These are phyloP conservation scores for Pocillopora verrucosa DNA, from an alignment of 64 coral and sea anemone genomes.

Conservation along the genomic window DNA sequence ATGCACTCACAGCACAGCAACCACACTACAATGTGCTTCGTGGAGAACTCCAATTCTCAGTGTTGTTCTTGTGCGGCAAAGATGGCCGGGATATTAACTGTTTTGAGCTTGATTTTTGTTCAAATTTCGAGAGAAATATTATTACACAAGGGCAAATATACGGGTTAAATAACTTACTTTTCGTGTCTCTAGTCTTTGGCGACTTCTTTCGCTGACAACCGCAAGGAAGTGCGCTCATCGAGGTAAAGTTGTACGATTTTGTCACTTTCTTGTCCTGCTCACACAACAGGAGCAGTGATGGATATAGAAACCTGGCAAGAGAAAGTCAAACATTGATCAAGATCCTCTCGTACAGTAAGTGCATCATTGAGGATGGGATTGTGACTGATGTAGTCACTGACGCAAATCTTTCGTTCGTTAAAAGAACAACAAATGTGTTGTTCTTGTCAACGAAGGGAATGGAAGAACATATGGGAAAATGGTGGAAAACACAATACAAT, in stretches of 20 bases:
- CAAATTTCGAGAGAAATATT: background rate
- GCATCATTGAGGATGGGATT: too few relatives aligned
- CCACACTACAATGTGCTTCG: too few relatives aligned
- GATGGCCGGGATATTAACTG: too few relatives aligned
- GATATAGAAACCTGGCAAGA: slow-evolving; percentile 36
- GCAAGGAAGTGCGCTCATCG: slow-evolving; percentile 66
- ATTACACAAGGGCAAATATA: background rate
- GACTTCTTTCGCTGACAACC: slow-evolving; percentile 37
- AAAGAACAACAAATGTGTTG: too few relatives aligned
- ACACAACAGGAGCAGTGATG: slow-evolving; percentile 44
- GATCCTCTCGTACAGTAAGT: too few relatives aligned
- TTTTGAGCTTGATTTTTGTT: background rate
- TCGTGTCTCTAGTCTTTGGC: slow-evolving; percentile 20
- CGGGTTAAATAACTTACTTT: background rate
- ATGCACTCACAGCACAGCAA: too few relatives aligned
- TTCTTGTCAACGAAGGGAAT: too few relatives aligned
- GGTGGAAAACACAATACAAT: too few relatives aligned
- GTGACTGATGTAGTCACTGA: too few relatives aligned
- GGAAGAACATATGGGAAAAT: too few relatives aligned
- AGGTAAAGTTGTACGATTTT: slow-evolving; percentile 69
- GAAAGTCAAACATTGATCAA: background rate
- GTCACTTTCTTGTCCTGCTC: slow-evolving; percentile 41
- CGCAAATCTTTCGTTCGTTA: too few relatives aligned
- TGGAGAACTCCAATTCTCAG: too few relatives aligned
- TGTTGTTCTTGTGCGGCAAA: background rate